Base-by-base conservation (phyloP, 92 coral and sea anemone species). In the Paramuricea clavata region DNA sequence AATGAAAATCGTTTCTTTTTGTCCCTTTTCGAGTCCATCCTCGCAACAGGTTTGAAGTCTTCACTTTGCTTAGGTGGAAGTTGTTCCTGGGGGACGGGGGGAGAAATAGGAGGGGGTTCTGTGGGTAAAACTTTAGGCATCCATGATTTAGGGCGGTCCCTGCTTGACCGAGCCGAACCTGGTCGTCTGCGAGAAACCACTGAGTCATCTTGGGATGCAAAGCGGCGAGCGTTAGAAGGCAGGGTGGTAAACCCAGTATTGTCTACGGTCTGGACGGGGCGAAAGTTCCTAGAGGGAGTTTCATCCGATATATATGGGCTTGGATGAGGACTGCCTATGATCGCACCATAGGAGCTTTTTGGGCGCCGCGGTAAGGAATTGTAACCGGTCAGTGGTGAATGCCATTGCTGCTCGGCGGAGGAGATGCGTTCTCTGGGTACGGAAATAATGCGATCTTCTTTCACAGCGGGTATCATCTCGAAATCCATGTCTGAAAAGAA, bases 361-460 rank as follows among this genome's bases (percentile, higher is more conserved):
- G 84, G 84, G 17, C 84, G 84, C 35, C 73, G 39, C 16, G 84
- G 84, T 27, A 61, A 30, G 19, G 84, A 79, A n/a, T 30, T 12
- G 56, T 79, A 42, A 9, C 84, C 84, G 84, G 73, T 59, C 54
- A 79, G 84, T 10, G 84, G 72, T 0, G 83, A 78, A 6, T 78
- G 83, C 84, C 84, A 79, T 68, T 93, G 86, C 87, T 93, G 95
- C 22, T 94, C 90, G 39, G 94, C 93, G 83, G 88, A 86, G 88
- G 94, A 93, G 80, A 93, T 92, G 62, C 92, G 93, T 64, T 97
- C 99, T 78, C 93, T 94, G 49, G 98, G 92, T 13, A 97, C 94
- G 28, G 99, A 71, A 33, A 97, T 97, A 6, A 97, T 94, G 78
- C 99, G 93, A 89, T 97, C 99, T 34, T 94, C 95, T 35, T 85